Evolutionary conservation across 1,140 invertebrate species (phyloP), one percentile per base, ranked within the genome.

Genomic region (Zaprionus davidi): DNA sequence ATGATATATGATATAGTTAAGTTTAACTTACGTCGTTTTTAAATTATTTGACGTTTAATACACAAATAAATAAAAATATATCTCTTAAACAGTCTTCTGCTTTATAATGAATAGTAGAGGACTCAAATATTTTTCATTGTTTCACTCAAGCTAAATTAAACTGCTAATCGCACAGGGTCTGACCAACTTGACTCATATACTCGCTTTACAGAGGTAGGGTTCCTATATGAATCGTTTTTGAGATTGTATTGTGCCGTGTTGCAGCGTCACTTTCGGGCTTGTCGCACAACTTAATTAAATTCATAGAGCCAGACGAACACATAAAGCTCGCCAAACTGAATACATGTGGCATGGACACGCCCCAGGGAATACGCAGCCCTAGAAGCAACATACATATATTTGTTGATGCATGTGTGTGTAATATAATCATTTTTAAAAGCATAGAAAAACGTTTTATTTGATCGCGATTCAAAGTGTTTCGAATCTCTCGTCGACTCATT

Each of bases 381-480:
- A 44, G 13, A n/a, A 41, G 38, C 38, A 6, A 49, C 17, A 49
- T 20, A 11, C 7, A 49, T 17, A 38, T 31, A 38, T 38, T 20
- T 34, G 17, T n/a, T 58, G 12, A 60, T 20, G 22, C 22, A 65
- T 58, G 51, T 65, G 53, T 34, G 12, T 24, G 38, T 65, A 58
- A 63, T 51, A 67, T 63, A 24, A 44, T 66, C 51, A 15, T 46
- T 20, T 44, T 28, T 64, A 12, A 41, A 66, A 55, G 44, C 22
- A 64, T 28, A 44, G 60, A 53, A 80, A 82, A 88, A 76, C 76
- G 76, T 82, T 92, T 90, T 87, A 92, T 91, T 86, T 62, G 85
- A 79, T 85, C 90, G 90, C 91, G 80, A 88, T 92, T 79, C 81
- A 76, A 76, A 90, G 86, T 90, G 85, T 92, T 91, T 81, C 81